These are phyloP conservation scores for Acronicta alni DNA, from an alignment of 2,888 invertebrate genomes.

Conservation along the genomic window DNA sequence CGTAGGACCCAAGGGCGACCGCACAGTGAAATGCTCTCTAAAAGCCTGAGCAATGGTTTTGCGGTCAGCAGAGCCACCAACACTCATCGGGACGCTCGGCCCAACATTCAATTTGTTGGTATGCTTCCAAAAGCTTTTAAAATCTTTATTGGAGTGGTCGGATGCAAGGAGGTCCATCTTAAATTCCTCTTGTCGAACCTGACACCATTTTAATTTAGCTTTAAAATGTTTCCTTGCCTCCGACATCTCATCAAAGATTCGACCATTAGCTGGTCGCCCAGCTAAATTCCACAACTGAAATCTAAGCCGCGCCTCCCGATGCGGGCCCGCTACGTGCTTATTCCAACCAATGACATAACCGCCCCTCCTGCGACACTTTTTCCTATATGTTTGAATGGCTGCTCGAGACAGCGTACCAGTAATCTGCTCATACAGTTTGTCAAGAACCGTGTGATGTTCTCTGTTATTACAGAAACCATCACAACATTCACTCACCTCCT, in stretches of 20 bases:
- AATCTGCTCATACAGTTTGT: constrained; percentile 12
- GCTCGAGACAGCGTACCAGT: constrained; percentile 10
- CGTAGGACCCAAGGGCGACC: too few relatives aligned
- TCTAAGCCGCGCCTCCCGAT: constrained; percentile 11
- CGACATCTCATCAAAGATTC: constrained; percentile 16
- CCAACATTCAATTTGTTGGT: constrained; percentile 3
- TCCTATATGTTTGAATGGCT: constrained; percentile 10
- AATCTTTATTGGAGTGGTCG: too few relatives aligned
- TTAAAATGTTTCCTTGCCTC: too few relatives aligned
- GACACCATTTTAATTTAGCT: constrained; percentile 30
- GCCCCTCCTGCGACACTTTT: constrained; percentile 6
- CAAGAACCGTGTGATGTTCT: constrained; percentile 6
- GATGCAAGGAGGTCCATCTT: too few relatives aligned
- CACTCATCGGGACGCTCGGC: constrained; percentile 11
- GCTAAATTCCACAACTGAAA: constrained; percentile 18
- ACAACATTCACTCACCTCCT: constrained; percentile 6
- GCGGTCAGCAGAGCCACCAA: constrained; percentile 1
- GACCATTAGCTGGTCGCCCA: constrained; percentile 8
- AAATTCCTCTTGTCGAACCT: constrained; percentile 7
- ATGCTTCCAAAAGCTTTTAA: too few relatives aligned
- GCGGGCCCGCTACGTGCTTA: constrained; percentile 14
- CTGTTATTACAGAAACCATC: constrained; percentile 8
- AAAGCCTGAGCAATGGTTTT: constrained; percentile 7
- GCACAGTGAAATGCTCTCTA: too few relatives aligned
- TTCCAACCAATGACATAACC: constrained; percentile 15